A percentile compares a stretch with the other conserved stretches of the same genome.
Conservation (phyloP, 1,140 invertebrate species). For the Aphis gossypii region DNA sequence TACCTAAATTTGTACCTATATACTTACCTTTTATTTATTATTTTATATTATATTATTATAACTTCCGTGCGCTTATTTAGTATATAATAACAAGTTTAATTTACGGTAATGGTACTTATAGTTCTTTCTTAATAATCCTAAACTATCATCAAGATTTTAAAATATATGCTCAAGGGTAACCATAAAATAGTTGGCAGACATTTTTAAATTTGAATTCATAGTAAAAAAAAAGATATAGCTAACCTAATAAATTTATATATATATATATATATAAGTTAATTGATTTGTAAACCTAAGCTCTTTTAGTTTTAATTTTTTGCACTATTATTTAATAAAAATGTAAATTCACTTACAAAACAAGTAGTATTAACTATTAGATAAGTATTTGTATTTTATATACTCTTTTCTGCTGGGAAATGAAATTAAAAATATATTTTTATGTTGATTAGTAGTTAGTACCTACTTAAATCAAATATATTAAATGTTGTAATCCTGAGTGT, state of each 20-base stretch:
- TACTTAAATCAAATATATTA: not conserved
- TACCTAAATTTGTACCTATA: not conserved
- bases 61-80: too few relatives aligned
- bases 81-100: too few relatives aligned
- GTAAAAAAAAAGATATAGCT: not conserved
- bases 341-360: not conserved
- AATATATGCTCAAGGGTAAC: not conserved
- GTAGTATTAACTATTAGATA: too few relatives aligned
- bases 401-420: too few relatives aligned
- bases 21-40: not conserved
- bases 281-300: too few relatives aligned
- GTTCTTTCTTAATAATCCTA: too few relatives aligned
- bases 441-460: too few relatives aligned
- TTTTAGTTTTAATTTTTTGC: not conserved
- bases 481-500: not conserved
- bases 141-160: too few relatives aligned
- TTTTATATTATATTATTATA: not conserved
- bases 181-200: not conserved
- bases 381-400: too few relatives aligned
- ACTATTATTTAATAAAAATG: not conserved
- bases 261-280: too few relatives aligned
- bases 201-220: not conserved
- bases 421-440: too few relatives aligned
- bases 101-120: too few relatives aligned
- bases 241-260: not conserved